A percentile compares a stretch with the other conserved stretches of the same genome.
Evolutionary conservation across 2,888 invertebrate species (phyloP).

Genomic region (Perizoma affinitatum): DNA sequence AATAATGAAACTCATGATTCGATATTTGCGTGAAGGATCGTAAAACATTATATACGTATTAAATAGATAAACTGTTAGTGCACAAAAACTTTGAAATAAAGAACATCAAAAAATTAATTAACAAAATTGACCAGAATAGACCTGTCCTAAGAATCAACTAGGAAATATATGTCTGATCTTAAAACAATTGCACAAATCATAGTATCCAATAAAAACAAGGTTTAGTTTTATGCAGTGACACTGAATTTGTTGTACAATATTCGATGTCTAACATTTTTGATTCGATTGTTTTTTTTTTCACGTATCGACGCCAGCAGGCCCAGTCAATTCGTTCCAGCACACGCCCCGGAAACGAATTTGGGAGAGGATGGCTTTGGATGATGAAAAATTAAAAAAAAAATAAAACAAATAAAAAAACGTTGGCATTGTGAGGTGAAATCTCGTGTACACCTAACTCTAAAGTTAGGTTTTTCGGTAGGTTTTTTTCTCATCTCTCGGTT

Average conservation of each 20-base stretch:
- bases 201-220: slow-evolving; percentile 1
- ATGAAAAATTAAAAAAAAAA: slow-evolving; percentile 15
- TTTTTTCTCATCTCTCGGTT: no score
- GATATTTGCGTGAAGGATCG: no score
- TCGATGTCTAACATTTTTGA: slow-evolving; percentile 27
- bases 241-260: slow-evolving; percentile 18
- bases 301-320: slow-evolving; percentile 43
- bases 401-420: slow-evolving; percentile 15
- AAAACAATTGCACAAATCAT: background rate
- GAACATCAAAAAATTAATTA: no score
- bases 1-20: no score
- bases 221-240: slow-evolving; percentile 14
- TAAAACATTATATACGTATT: no score
- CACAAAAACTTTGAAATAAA: no score
- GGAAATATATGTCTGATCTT: background rate
- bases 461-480: no score
- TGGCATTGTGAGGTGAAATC: slow-evolving; percentile 13
- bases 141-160: no score
- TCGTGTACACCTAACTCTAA: slow-evolving; percentile 10
- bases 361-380: slow-evolving; percentile 40
- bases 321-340: slow-evolving; percentile 65
- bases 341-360: slow-evolving; percentile 56
- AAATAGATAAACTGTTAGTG: no score
- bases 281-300: slow-evolving; percentile 25
- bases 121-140: no score